These are phyloP conservation scores for Seira musarum DNA, from an alignment of 2,888 invertebrate species.

Conservation along the genomic window DNA sequence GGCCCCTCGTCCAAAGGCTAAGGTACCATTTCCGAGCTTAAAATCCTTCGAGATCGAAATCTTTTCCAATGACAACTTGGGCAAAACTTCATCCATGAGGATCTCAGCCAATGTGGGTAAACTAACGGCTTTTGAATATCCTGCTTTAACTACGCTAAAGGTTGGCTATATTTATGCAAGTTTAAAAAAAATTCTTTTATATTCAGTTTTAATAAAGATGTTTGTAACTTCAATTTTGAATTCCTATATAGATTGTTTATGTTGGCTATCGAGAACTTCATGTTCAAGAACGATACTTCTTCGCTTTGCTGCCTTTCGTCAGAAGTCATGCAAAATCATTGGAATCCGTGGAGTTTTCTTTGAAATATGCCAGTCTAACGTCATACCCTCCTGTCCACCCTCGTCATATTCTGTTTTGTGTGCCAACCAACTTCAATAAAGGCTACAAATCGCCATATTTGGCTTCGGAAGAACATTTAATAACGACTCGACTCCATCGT, in stretches of 20 bases:
- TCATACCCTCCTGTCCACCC: constrained; percentile 41
- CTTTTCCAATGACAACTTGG: constrained; percentile 26
- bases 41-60: constrained; percentile 25
- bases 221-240: neutral
- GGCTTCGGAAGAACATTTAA: constrained; percentile 22
- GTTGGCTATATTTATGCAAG: no score
- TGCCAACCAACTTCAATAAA: constrained; percentile 31
- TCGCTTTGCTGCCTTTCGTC: constrained; percentile 34
- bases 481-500: constrained; percentile 25
- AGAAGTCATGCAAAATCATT: constrained; percentile 32
- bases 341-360: constrained; percentile 17
- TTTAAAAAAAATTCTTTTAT: no score
- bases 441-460: neutral
- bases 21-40: constrained; percentile 21
- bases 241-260: constrained; percentile 38
- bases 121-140: constrained; percentile 29
- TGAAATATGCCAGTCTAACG: constrained; percentile 29
- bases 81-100: neutral
- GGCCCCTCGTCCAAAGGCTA: neutral
- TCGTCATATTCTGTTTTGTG: constrained; percentile 43
- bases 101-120: constrained; percentile 29
- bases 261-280: constrained; percentile 43
- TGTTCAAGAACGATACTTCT: constrained; percentile 20
- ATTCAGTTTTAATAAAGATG: no score
- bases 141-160: constrained; percentile 5